Evolutionary conservation across 2,113 vertebrate species (phyloP).

Genomic region (Ivindomyrus marchei): DNA sequence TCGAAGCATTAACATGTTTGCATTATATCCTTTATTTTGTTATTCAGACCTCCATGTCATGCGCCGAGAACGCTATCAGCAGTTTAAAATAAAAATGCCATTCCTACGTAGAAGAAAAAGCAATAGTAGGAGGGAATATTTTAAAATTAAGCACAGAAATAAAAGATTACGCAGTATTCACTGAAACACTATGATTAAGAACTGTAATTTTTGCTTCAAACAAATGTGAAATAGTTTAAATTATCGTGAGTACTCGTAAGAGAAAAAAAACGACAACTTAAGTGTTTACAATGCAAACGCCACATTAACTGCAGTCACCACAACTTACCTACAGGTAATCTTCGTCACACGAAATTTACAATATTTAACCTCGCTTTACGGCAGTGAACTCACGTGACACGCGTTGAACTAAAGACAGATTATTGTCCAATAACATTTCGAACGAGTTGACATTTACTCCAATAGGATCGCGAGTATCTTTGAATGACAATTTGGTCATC

Average conservation of each 20-base stretch:
- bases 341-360: not conserved
- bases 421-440: constrained; percentile 36
- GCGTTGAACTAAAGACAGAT: not conserved
- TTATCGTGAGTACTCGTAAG: not conserved
- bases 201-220: not conserved
- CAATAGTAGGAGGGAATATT: not conserved
- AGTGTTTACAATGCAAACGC: not conserved
- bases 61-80: not conserved
- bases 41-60: not conserved
- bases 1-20: not conserved
- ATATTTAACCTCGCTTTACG: constrained; percentile 38
- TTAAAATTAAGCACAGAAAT: not conserved
- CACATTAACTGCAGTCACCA: not conserved
- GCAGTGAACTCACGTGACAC: not conserved
- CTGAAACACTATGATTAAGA: not conserved
- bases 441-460: not conserved
- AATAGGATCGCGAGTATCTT: constrained; percentile 30
- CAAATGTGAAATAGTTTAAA: not conserved
- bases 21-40: not conserved
- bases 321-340: not conserved
- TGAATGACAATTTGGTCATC: constrained; percentile 33
- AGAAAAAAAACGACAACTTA: not conserved
- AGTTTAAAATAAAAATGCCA: not conserved
- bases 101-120: not conserved
- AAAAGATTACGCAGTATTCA: not conserved